Base-by-base conservation (phyloP, 2,888 invertebrate species). In the Phymatocera aterrima region DNA sequence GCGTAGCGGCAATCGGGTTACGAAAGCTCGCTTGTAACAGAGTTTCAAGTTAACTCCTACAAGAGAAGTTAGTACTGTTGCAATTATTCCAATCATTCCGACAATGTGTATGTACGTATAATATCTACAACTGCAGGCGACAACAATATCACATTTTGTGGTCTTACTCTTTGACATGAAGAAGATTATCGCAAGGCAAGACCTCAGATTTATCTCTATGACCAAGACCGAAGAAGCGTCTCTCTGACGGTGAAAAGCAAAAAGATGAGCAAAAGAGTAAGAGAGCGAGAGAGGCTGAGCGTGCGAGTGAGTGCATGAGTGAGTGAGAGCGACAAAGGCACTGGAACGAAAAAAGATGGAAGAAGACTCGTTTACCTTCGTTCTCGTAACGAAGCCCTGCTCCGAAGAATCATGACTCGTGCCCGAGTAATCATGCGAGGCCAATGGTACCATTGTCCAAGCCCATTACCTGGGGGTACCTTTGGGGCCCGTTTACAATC, bases 361-460 rank as follows among this genome's bases (percentile, higher is more conserved):
- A 40, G 21, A 75, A 57, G 40, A 54, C 75, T 57, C 75, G 75
- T 75, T 57, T 54, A 57, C 75, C 75, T 75, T 75, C 75, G 75
- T 75, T 75, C 75, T 75, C 57, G 75, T 57, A 75, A 57, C 75
- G 75, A 75, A 75, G 75, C 60, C 40, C 57, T 57, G 75, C 60
- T 75, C 60, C 75, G 43, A 40, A 34, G 75, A 60, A 75, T 75
- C 75, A 75, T 75, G 75, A 60, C 75, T 57, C 75, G 75, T 75
- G 75, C 57, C 75, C 75, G 57, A 57, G 75, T 60, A 75, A 75
- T 75, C 75, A 75, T 75, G 75, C 74, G 60, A 54, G 78, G 74
- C 72, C 61, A 78, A 78, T 78, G 78, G 70, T 60, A 74, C 72
- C 78, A 46, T 78, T 61, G 70, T 78, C 68, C 68, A n/a, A 68